Conservation (phyloP, 2,888 invertebrate species). For the Chloroclysta siterata region DNA sequence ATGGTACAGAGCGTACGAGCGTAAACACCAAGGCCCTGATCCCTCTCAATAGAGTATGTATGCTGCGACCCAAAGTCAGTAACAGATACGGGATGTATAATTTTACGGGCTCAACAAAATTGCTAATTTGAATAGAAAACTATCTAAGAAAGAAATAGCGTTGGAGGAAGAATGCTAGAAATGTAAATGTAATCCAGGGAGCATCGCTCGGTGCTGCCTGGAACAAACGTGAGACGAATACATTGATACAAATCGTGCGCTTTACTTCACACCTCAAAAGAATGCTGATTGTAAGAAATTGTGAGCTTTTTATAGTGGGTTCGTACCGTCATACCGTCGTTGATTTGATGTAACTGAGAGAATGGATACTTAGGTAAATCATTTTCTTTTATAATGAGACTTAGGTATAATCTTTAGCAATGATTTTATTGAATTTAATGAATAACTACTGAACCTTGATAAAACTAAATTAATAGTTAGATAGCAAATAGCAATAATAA, state of each 20-base stretch:
- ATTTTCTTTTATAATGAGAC: no score
- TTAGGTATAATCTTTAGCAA: no score
- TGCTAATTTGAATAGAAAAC: conserved; percentile 26
- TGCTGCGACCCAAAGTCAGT: not conserved
- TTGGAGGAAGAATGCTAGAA: conserved; percentile 30
- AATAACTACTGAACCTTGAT: no score
- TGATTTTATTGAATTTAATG: no score
- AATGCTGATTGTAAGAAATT: conserved; percentile 28
- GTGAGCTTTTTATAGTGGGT: conserved; percentile 16
- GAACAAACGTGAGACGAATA: conserved; percentile 52
- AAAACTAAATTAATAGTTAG: no score
- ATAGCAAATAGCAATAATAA: no score
- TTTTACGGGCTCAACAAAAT: conserved; percentile 11
- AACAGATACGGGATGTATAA: not conserved
- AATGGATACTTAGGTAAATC: not conserved
- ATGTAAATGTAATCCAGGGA: conserved; percentile 45
- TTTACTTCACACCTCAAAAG: conserved; percentile 33
- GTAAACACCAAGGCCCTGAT: not conserved
- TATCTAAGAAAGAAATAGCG: conserved; percentile 17
- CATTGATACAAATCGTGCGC: conserved; percentile 45
- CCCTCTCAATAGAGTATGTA: not conserved
- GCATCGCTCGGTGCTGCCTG: conserved; percentile 47
- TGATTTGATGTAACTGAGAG: not conserved
- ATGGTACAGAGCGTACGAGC: not conserved
- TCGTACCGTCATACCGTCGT: not conserved